These are phyloP conservation scores for Paramormyrops kingsleyae DNA, from an alignment of 2,113 vertebrate genomes.

Conservation along the genomic window DNA sequence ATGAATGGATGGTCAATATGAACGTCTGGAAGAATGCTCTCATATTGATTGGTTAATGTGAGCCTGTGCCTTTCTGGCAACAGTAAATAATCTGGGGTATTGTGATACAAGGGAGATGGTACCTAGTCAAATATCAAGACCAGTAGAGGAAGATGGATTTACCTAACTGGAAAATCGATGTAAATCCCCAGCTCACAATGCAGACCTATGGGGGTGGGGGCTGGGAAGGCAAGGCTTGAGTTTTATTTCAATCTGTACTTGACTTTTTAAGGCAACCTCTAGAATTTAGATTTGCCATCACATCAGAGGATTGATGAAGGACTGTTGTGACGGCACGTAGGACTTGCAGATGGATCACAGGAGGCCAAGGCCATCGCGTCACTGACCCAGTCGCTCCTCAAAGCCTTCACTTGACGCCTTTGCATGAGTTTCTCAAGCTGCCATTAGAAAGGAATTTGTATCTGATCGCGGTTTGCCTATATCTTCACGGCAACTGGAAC, in stretches of 20 bases:
- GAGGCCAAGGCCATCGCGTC: neutral
- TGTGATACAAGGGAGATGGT: conserved; percentile 47
- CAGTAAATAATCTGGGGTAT: conserved; percentile 55
- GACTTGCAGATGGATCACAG: neutral
- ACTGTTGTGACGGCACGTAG: neutral
- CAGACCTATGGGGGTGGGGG: neutral
- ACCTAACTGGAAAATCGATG: conserved; percentile 50
- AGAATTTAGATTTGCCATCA: conserved; percentile 50
- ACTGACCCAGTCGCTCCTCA: neutral
- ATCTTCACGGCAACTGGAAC: neutral
- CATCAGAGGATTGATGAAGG: conserved; percentile 14
- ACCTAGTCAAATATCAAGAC: conserved; percentile 54
- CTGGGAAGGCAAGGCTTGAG: neutral
- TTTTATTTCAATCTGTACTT: neutral
- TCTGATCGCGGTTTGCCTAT: neutral
- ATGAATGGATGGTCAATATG: conserved; percentile 20
- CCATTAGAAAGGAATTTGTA: neutral
- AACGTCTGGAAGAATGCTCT: conserved; percentile 40
- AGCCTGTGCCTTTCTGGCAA: conserved; percentile 42
- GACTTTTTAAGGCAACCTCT: neutral
- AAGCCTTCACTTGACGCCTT: neutral
- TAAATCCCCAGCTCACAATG: neutral
- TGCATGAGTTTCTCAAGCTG: neutral
- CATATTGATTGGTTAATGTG: conserved; percentile 57
- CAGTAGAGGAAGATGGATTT: conserved; percentile 49